Conservation (phyloP, 2,888 invertebrate genomes). For the Eilema depressum region DNA sequence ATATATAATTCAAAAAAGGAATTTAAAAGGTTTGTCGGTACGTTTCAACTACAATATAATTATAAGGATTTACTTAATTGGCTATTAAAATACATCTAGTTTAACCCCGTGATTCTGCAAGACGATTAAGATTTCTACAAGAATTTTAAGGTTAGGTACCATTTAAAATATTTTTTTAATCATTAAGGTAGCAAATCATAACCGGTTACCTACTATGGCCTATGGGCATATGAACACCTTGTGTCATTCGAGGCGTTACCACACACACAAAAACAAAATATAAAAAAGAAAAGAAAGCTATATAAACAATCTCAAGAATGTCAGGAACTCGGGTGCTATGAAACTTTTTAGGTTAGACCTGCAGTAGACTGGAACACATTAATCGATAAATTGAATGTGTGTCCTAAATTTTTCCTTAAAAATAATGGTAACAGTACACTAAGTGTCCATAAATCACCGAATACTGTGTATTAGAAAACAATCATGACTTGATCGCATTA, state of each 20-base stretch:
- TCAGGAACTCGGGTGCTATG: too few relatives aligned
- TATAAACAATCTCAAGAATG: too few relatives aligned
- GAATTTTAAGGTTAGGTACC: too few relatives aligned
- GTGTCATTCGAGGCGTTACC: not conserved
- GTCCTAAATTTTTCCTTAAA: slow-evolving; percentile 7
- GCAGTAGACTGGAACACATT: not conserved
- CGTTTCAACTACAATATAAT: not conserved
- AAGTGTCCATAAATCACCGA: slow-evolving; percentile 45
- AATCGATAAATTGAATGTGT: not conserved
- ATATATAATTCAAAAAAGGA: slow-evolving; percentile 5
- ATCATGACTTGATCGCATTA: slow-evolving; percentile 45
- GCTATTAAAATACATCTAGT: too few relatives aligned
- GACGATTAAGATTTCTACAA: too few relatives aligned
- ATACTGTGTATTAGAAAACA: slow-evolving; percentile 34
- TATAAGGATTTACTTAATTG: too few relatives aligned
- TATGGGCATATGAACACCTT: not conserved
- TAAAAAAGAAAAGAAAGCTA: too few relatives aligned
- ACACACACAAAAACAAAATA: not conserved
- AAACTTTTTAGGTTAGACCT: too few relatives aligned
- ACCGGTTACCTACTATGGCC: not conserved
- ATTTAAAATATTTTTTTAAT: too few relatives aligned
- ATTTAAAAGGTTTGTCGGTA: slow-evolving; percentile 4
- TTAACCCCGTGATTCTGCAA: too few relatives aligned
- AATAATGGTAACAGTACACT: slow-evolving; percentile 22
- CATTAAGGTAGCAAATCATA: not conserved